A percentile compares a stretch with the other conserved stretches of the same genome.
phyloP scores from a whole-genome alignment of 2,888 invertebrate species.

The Papilio gigon region DNA sequence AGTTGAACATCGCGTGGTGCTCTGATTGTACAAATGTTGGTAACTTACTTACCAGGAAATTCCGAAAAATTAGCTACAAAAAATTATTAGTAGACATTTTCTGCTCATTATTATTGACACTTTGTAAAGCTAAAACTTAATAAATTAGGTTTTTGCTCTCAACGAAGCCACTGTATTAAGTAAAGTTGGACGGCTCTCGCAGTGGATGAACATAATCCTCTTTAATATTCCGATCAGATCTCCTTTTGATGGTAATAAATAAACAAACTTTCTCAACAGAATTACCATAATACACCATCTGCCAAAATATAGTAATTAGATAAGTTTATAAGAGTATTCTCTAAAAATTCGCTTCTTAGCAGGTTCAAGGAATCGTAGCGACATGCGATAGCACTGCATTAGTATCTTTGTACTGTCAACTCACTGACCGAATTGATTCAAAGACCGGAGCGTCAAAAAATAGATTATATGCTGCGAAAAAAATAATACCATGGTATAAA shows the following conservation, averaged over 20 bases:
- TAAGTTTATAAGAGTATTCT: too few relatives aligned
- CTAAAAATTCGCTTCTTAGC: too few relatives aligned
- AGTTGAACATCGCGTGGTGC: too few relatives aligned
- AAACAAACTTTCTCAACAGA: not conserved
- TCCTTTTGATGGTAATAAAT: constrained; percentile 14
- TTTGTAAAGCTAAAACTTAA: constrained; percentile 10
- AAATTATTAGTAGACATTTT: not conserved
- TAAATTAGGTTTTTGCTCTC: constrained; percentile 16
- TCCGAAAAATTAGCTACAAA: not conserved
- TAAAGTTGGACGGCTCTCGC: not conserved
- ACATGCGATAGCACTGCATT: too few relatives aligned
- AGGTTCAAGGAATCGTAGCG: too few relatives aligned
- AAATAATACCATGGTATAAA: too few relatives aligned
- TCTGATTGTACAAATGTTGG: constrained; percentile 26
- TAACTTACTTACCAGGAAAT: constrained; percentile 5
- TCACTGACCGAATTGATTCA: too few relatives aligned
- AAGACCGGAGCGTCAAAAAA: too few relatives aligned
- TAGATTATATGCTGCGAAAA: too few relatives aligned
- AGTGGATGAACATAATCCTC: constrained; percentile 3
- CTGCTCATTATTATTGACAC: constrained; percentile 15
- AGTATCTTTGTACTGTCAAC: too few relatives aligned
- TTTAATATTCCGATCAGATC: constrained; percentile 7
- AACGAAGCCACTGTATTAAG: constrained; percentile 5
- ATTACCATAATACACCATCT: not conserved
- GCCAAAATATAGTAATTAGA: not conserved